A percentile compares a stretch with the other conserved stretches of the same genome.
phyloP scores from a whole-genome alignment of 1,140 invertebrate genomes.

The Chionoecetes opilio region DNA sequence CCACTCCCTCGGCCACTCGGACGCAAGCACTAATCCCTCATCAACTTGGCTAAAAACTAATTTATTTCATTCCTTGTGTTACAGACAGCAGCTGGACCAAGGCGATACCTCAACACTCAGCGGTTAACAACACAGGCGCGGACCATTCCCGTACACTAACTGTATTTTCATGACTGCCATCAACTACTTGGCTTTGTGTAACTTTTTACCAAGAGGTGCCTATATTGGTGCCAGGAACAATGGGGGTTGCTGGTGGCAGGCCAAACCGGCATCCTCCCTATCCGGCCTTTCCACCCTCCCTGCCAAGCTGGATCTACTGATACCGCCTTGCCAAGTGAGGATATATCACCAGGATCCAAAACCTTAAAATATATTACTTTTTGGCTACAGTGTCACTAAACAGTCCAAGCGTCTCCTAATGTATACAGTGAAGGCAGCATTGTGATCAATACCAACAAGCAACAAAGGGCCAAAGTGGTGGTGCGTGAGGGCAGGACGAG shows the following conservation, averaged over 20 bases:
- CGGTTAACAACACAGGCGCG: background rate
- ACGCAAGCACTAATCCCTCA: background rate
- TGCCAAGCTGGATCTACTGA: background rate
- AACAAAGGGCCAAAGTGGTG: background rate
- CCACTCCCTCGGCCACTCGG: background rate
- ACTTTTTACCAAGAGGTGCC: background rate
- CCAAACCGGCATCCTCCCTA: background rate
- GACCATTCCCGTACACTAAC: background rate
- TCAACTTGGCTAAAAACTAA: too few relatives aligned
- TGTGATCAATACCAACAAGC: conserved; percentile 2
- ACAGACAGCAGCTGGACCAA: too few relatives aligned
- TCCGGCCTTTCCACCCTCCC: background rate
- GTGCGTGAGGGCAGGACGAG: background rate
- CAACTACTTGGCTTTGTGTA: background rate
- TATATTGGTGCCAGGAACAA: background rate
- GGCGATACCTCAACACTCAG: background rate
- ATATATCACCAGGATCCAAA: background rate
- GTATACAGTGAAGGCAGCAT: background rate
- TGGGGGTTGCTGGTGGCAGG: background rate
- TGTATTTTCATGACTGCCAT: background rate
- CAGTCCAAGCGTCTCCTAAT: background rate
- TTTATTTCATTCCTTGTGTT: too few relatives aligned
- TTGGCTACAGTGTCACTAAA: background rate
- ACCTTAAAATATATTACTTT: background rate
- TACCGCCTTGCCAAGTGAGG: background rate